Conservation (phyloP, 2,113 vertebrate genomes). For the Halichoerus grypus region DNA sequence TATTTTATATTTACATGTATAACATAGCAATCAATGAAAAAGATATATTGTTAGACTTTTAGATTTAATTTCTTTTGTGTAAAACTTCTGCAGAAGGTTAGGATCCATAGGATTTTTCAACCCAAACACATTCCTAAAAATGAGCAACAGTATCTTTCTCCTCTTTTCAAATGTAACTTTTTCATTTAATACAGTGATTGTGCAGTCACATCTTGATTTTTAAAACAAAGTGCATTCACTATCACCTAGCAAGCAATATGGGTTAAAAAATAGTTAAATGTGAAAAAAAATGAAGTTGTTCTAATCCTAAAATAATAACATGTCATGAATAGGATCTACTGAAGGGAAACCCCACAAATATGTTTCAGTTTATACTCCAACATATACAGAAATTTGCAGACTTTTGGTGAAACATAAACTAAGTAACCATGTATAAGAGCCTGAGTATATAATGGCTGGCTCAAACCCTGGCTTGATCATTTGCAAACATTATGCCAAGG, state of each 20-base stretch:
- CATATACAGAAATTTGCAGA: not conserved
- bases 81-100: not conserved
- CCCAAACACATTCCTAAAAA: not conserved
- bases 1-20: not conserved
- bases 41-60: not conserved
- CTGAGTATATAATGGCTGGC: not conserved
- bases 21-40: not conserved
- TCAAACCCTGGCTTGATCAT: not conserved
- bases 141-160: not conserved
- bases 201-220: not conserved
- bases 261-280: not conserved
- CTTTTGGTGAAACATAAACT: not conserved
- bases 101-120: not conserved
- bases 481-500: not conserved
- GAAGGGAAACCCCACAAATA: not conserved
- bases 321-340: not conserved
- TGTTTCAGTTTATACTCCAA: not conserved
- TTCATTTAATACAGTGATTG: not conserved
- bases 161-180: not conserved
- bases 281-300: not conserved
- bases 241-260: not conserved
- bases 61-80: not conserved
- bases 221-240: not conserved
- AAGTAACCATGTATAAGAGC: not conserved
- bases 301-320: not conserved